Evolutionary conservation across 2,797 vertebrate species (phyloP).

Genomic region (Peromyscus attwateri): DNA sequence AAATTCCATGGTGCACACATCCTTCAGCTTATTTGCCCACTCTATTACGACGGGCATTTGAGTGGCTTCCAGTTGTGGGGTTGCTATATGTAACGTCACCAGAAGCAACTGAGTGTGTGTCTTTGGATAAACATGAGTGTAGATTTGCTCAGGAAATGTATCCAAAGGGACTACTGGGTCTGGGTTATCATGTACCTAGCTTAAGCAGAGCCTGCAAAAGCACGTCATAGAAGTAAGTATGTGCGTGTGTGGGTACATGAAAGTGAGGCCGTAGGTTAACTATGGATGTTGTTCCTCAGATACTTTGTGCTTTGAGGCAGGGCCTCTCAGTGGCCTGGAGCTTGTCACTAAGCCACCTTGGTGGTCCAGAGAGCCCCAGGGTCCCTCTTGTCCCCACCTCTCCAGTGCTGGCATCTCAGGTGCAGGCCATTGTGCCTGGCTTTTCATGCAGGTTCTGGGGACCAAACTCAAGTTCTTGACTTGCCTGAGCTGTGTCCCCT

Average conservation of each 20-base stretch:
- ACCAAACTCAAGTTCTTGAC: neutral
- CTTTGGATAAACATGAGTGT: neutral
- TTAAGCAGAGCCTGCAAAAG: neutral
- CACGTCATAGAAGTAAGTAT: neutral
- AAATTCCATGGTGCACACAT: neutral
- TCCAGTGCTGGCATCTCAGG: neutral
- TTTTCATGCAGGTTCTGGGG: neutral
- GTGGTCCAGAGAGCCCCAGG: neutral
- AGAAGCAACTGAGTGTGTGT: accelerated
- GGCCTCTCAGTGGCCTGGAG: neutral
- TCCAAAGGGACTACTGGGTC: neutral
- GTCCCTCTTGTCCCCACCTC: neutral
- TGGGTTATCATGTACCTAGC: neutral
- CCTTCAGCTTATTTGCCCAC: neutral
- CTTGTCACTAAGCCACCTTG: neutral
- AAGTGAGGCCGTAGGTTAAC: neutral
- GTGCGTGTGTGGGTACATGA: no score
- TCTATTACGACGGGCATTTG: no score
- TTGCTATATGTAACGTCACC: accelerated
- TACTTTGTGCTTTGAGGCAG: neutral
- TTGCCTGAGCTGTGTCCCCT: no score
- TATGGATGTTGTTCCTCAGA: neutral
- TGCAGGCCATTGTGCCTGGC: neutral
- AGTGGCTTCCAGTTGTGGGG: neutral
- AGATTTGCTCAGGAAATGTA: accelerated